Evolutionary conservation across 2,888 invertebrate species (phyloP).

Genomic region (Ametastegia equiseti): DNA sequence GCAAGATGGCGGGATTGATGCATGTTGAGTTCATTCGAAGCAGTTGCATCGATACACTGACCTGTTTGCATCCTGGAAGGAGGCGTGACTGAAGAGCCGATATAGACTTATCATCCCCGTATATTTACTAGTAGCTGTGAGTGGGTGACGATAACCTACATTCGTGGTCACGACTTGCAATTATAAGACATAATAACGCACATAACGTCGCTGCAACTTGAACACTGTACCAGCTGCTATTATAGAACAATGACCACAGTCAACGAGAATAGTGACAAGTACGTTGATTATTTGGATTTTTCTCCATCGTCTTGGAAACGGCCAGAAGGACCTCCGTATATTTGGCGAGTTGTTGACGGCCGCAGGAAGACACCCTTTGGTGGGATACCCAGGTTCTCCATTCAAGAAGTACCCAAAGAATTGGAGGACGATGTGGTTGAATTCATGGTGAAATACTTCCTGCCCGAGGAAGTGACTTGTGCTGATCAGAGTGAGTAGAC

Average conservation of each 20-base stretch:
- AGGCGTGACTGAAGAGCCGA: too few species aligned
- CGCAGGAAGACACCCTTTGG: constrained; percentile 49
- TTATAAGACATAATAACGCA: not conserved
- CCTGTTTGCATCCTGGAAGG: too few species aligned
- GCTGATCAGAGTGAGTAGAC: constrained; percentile 32
- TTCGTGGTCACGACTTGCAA: not conserved
- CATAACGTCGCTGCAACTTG: too few species aligned
- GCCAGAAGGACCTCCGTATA: constrained; percentile 63
- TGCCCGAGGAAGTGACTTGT: not conserved
- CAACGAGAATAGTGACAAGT: constrained; percentile 51
- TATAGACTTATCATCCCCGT: too few species aligned
- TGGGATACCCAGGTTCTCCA: constrained; percentile 59
- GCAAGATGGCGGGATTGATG: too few species aligned
- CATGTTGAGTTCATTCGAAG: too few species aligned
- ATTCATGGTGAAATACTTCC: constrained; percentile 36
- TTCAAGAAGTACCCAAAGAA: constrained; percentile 69
- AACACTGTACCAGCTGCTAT: not conserved
- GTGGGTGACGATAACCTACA: too few species aligned
- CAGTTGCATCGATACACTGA: too few species aligned
- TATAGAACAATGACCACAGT: not conserved
- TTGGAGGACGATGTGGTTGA: constrained; percentile 65
- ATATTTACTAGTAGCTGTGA: too few species aligned
- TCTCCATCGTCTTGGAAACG: constrained; percentile 52
- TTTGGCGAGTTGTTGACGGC: constrained; percentile 65
- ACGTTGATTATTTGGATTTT: constrained; percentile 21